These are phyloP conservation scores for Pantala flavescens DNA, from an alignment of 1,140 invertebrate species.

Conservation along the genomic window DNA sequence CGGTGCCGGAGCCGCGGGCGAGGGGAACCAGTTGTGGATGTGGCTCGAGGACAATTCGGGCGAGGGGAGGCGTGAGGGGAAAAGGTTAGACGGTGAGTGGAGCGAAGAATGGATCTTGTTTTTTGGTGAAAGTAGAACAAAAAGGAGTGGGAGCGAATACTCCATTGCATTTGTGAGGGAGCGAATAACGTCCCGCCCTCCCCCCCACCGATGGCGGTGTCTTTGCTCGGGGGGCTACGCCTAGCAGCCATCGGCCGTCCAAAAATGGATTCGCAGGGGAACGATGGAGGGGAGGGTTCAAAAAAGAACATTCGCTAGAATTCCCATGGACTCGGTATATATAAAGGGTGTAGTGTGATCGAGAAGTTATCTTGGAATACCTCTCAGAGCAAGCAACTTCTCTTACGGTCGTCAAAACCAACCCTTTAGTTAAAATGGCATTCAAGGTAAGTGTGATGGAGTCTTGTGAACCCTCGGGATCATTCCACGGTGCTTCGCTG, in stretches of 20 bases:
- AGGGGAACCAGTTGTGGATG: neutral
- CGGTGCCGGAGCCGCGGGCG: neutral
- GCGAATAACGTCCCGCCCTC: neutral
- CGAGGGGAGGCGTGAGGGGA: neutral
- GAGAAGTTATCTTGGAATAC: neutral
- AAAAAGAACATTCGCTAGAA: neutral
- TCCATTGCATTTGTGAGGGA: neutral
- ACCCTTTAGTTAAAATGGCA: neutral
- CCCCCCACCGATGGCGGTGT: neutral
- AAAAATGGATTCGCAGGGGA: neutral
- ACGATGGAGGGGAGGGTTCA: neutral
- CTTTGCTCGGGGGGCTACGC: neutral
- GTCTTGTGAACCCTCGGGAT: neutral
- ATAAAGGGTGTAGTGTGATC: neutral
- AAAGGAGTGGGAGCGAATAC: neutral
- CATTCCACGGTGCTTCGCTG: neutral
- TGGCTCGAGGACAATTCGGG: constrained; percentile 6
- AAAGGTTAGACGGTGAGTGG: neutral
- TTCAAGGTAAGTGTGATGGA: constrained; percentile 12
- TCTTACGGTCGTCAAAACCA: neutral
- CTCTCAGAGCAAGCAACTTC: neutral
- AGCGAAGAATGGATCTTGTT: neutral
- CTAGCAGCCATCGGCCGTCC: neutral
- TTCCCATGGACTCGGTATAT: neutral
- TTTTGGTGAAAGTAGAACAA: constrained; percentile 7